Conservation (phyloP, 2,113 vertebrate genomes). For the Silurus glanis region DNA sequence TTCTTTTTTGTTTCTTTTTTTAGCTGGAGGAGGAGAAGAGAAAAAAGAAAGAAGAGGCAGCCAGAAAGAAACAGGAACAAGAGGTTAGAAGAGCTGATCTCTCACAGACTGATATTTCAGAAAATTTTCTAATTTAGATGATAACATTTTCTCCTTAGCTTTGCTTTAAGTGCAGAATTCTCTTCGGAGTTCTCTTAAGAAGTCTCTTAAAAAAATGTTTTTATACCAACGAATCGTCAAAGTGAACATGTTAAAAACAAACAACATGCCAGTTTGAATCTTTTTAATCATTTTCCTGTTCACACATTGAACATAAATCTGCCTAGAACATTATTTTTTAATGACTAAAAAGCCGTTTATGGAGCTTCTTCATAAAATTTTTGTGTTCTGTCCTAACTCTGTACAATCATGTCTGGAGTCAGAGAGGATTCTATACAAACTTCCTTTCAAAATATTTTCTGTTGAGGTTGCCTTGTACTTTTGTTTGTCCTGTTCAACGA, state of each 20-base stretch:
- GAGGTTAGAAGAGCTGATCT: slow-evolving; percentile 72
- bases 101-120: background rate
- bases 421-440: background rate
- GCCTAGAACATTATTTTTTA: background rate
- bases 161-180: too few relatives aligned
- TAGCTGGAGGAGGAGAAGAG: slow-evolving; percentile 91
- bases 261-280: background rate
- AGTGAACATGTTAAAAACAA: background rate
- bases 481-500: background rate
- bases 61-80: slow-evolving; percentile 84
- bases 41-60: slow-evolving; percentile 87
- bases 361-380: background rate
- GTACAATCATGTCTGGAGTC: background rate
- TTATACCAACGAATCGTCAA: background rate
- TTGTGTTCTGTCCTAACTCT: background rate
- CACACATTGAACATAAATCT: background rate
- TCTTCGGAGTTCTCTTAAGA: too few relatives aligned
- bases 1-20: slow-evolving; percentile 2
- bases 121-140: background rate
- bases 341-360: background rate
- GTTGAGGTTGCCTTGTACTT: background rate
- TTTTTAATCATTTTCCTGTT: background rate
- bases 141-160: background rate
- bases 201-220: too few relatives aligned
- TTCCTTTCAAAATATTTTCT: background rate